Percentiles rank a stretch among this genome's conserved stretches.
phyloP scores from a whole-genome alignment of 2,797 vertebrate species.

The Megalops cyprinoides region DNA sequence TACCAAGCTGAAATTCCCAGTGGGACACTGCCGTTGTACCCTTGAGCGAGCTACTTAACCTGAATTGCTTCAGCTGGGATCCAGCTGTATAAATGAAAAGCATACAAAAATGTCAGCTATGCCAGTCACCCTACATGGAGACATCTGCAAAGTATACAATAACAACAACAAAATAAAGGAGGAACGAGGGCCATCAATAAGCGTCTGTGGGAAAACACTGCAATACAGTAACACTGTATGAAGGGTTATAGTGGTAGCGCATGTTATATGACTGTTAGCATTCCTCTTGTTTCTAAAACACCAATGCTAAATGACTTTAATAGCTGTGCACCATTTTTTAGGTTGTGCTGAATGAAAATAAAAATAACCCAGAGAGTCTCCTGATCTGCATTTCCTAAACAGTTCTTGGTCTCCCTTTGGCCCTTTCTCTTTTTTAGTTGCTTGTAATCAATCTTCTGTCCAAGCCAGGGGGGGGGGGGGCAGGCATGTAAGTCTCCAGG shows the following conservation, averaged over 20 bases:
- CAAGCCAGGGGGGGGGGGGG: background rate
- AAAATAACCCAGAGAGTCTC: background rate
- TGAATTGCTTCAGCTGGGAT: background rate
- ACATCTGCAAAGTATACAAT: background rate
- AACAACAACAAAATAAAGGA: too few relatives aligned
- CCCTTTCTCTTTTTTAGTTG: constrained; percentile 9
- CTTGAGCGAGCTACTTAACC: background rate
- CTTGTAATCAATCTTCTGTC: constrained; percentile 14
- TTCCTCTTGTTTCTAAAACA: background rate
- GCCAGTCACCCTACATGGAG: background rate
- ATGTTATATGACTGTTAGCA: too few relatives aligned
- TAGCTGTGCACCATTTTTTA: background rate
- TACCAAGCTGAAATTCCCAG: background rate
- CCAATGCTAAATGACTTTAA: background rate
- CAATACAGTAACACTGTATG: too few relatives aligned
- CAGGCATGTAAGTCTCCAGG: constrained; percentile 1
- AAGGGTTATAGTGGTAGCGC: too few relatives aligned
- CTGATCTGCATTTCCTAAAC: background rate
- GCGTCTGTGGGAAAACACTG: too few relatives aligned
- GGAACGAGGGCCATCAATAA: too few relatives aligned
- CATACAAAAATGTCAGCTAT: background rate
- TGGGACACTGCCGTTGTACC: background rate
- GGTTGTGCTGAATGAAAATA: background rate
- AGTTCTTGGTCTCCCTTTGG: background rate
- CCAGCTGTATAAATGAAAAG: background rate